A percentile compares a stretch with the other conserved stretches of the same genome.
Conservation (phyloP, 2,888 invertebrate species). For the Sicus ferrugineus region DNA sequence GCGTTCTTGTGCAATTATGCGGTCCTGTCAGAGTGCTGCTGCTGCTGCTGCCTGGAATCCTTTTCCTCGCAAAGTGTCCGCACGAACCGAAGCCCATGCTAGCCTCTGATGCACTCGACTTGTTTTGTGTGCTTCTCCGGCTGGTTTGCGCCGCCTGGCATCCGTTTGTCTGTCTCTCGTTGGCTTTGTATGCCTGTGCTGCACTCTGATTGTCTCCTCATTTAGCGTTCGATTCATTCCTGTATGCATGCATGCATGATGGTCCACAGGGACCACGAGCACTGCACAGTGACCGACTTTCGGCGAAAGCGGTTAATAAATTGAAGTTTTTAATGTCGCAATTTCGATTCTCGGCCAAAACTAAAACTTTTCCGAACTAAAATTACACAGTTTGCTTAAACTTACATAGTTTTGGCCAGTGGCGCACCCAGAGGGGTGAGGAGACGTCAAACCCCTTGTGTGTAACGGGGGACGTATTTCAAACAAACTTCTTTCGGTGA, state of each 20-base stretch:
- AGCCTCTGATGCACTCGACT: constrained; percentile 19
- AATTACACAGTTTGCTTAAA: too few relatives aligned
- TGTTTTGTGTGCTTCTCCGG: not conserved
- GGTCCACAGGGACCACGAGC: too few relatives aligned
- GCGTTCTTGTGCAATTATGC: constrained; percentile 32
- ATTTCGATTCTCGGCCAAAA: too few relatives aligned
- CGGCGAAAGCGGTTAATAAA: too few relatives aligned
- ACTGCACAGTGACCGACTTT: too few relatives aligned
- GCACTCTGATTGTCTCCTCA: constrained; percentile 3
- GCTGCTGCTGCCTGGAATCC: constrained; percentile 3
- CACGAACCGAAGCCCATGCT: constrained; percentile 20
- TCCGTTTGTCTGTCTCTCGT: not conserved
- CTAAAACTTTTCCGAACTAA: too few relatives aligned
- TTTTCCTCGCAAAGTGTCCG: constrained; percentile 18
- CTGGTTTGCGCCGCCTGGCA: not conserved
- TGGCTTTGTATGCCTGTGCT: not conserved
- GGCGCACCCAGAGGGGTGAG: too few relatives aligned
- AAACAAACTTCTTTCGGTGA: too few relatives aligned
- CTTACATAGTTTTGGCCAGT: too few relatives aligned
- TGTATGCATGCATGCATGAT: not conserved
- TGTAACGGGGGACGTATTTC: too few relatives aligned
- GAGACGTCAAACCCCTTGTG: too few relatives aligned
- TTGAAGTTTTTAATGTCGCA: too few relatives aligned
- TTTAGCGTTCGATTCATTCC: constrained; percentile 12
- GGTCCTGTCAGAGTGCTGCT: constrained; percentile 26